Evolutionary conservation across 2,888 invertebrate genomes (phyloP).

Genomic region (Griposia aprilina): DNA sequence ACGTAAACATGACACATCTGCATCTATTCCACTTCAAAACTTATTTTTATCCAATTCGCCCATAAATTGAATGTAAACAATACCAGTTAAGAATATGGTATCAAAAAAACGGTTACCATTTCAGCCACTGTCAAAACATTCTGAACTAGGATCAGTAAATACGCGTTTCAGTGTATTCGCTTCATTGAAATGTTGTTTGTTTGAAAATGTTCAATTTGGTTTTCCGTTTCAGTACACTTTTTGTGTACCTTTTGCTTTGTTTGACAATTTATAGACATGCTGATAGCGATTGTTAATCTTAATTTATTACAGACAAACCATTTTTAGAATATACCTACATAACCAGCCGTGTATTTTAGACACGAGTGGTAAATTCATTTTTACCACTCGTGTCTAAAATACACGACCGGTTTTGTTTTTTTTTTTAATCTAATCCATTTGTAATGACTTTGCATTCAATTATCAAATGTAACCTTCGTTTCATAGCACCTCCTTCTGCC

Average conservation of each 20-base stretch:
- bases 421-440: too few relatives aligned
- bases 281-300: neutral
- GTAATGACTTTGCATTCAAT: neutral
- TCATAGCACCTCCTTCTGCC: neutral
- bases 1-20: neutral
- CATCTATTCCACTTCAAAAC: too few relatives aligned
- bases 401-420: too few relatives aligned
- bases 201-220: slow-evolving; percentile 65
- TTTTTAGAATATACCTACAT: neutral
- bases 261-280: slow-evolving; percentile 5
- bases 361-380: neutral
- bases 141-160: slow-evolving; percentile 44
- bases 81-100: neutral
- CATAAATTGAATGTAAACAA: slow-evolving; percentile 1
- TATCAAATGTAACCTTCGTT: neutral
- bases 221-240: slow-evolving; percentile 57
- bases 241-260: slow-evolving; percentile 18
- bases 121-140: slow-evolving; percentile 5
- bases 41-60: neutral
- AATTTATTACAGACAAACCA: neutral
- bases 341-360: too few relatives aligned
- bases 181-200: slow-evolving; percentile 66
- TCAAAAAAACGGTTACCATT: neutral
- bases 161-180: slow-evolving; percentile 59
- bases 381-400: too few relatives aligned